Conservation (phyloP, 2,113 vertebrate genomes). For the Hippocampus abdominalis region DNA sequence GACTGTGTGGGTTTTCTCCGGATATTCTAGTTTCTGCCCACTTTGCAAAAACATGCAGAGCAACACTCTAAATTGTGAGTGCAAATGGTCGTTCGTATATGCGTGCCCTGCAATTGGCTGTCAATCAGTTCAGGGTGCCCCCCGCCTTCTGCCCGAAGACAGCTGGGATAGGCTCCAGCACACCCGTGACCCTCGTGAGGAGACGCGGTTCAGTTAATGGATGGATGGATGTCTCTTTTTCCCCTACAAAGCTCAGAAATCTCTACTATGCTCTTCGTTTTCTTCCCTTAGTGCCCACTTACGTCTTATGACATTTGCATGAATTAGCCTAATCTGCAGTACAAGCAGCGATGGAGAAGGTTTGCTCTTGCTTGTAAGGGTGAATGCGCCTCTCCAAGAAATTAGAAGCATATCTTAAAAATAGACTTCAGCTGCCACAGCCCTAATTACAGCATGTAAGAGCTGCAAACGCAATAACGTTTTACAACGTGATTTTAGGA, state of each 20-base stretch:
- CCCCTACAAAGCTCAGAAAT: constrained; percentile 21
- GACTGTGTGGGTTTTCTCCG: no score
- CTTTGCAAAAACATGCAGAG: no score
- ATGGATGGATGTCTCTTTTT: not conserved
- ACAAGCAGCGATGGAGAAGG: constrained; percentile 28
- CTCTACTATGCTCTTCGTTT: constrained; percentile 8
- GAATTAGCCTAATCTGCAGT: constrained; percentile 67
- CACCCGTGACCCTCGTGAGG: no score
- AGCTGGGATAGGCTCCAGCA: no score
- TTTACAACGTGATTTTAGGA: not conserved
- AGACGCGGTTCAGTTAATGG: no score
- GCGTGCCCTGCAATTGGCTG: no score
- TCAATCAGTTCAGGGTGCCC: no score
- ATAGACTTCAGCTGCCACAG: constrained; percentile 23
- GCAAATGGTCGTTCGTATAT: no score
- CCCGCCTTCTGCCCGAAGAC: no score
- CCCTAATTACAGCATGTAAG: constrained; percentile 13
- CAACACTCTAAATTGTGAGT: no score
- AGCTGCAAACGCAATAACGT: constrained; percentile 23
- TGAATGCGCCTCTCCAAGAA: constrained; percentile 18
- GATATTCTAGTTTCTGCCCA: no score
- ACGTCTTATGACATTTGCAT: constrained; percentile 51
- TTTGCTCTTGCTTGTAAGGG: constrained; percentile 18
- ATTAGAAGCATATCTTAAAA: constrained; percentile 15
- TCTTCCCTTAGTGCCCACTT: constrained; percentile 1